Conservation (phyloP, 2,888 invertebrate species). For the Mantis religiosa region DNA sequence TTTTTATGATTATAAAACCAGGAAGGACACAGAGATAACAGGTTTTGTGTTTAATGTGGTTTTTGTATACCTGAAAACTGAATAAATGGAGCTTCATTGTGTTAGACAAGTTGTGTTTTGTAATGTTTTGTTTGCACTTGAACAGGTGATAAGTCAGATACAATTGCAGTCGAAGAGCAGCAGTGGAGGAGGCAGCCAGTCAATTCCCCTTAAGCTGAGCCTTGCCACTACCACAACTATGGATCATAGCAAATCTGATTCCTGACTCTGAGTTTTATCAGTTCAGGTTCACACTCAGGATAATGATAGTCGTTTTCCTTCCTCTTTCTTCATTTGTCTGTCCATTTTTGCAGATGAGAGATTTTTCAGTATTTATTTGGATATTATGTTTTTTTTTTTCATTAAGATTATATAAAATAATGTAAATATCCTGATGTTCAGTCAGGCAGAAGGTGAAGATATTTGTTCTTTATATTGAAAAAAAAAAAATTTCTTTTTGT, state of each 20-base stretch:
- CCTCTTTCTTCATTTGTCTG: background rate
- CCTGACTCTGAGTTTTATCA: background rate
- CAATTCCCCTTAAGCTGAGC: slow-evolving; percentile 5
- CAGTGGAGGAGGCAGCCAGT: background rate
- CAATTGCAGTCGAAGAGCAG: slow-evolving; percentile 11
- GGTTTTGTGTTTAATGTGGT: too few species aligned
- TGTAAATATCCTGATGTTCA: background rate
- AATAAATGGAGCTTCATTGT: too few species aligned
- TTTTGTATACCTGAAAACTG: too few species aligned
- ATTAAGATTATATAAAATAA: background rate
- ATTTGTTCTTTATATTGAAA: background rate
- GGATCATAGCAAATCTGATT: background rate
- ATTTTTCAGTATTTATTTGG: background rate
- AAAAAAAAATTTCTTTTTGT: background rate
- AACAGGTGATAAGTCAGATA: slow-evolving; percentile 11
- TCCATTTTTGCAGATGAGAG: background rate
- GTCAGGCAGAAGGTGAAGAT: background rate
- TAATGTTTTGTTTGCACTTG: background rate
- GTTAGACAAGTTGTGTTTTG: too few species aligned
- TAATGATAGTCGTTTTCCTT: background rate
- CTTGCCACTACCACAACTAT: background rate
- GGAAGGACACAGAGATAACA: too few species aligned
- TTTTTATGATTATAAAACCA: too few species aligned
- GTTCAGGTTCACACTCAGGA: slow-evolving; percentile 10
- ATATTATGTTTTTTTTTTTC: background rate